These are phyloP conservation scores for Bungarus multicinctus DNA, from an alignment of 2,113 vertebrate genomes.

Conservation along the genomic window DNA sequence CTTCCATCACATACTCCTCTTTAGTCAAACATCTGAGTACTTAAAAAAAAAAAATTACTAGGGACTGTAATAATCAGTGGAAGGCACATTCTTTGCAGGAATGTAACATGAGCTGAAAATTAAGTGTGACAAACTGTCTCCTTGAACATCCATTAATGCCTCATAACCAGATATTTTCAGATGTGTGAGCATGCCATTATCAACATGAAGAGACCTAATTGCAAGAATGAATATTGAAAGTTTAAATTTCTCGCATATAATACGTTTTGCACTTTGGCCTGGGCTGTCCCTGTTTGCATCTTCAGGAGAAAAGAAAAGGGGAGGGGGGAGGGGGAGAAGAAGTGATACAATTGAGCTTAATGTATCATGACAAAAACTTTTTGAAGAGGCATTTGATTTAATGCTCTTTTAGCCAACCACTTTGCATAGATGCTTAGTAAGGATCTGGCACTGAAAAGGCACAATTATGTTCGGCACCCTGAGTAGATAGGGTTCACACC, in stretches of 20 bases:
- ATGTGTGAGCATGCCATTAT: conserved; percentile 60
- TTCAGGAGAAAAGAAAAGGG: conserved; percentile 45
- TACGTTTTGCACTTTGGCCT: conserved; percentile 48
- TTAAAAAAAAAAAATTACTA: neutral
- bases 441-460: neutral
- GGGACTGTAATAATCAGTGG: conserved; percentile 41
- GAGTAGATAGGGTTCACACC: neutral
- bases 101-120: conserved; percentile 60
- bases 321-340: conserved; percentile 43
- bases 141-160: conserved; percentile 57
- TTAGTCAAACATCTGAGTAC: neutral
- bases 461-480: no score
- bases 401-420: neutral
- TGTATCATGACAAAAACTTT: neutral
- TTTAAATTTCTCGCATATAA: conserved; percentile 61
- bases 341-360: conserved; percentile 43
- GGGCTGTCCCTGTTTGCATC: conserved; percentile 39
- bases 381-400: neutral
- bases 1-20: neutral
- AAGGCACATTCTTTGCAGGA: conserved; percentile 40
- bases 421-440: neutral
- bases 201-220: conserved; percentile 53
- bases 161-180: conserved; percentile 56
- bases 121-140: conserved; percentile 55
- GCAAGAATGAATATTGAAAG: conserved; percentile 58